Base-by-base conservation (phyloP, 2,888 invertebrate genomes). In the Ophion obscuratus region DNA sequence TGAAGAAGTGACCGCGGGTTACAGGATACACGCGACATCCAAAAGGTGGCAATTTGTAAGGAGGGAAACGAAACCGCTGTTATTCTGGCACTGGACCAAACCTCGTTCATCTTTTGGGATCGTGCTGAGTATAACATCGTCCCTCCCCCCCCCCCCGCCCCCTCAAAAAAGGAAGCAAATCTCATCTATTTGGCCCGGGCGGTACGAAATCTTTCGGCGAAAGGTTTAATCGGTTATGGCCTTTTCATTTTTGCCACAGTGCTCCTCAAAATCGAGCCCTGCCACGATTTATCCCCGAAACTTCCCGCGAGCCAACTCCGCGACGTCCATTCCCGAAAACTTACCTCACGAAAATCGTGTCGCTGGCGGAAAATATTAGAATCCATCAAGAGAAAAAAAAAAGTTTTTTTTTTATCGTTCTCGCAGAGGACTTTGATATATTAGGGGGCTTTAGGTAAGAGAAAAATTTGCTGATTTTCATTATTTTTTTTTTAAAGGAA, bases 41-140 rank as follows among this genome's bases (percentile, higher is more conserved):
- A 59, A 59, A 73, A 83, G 83, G 83, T 85, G 79, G 83, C 87
- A 79, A 87, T 87, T 87, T 84, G 81, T 83, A 84, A 83, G 75
- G 68, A 53, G 70, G 61, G 66, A 81, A 76, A 75, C 76, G 80
- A 79, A 87, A 76, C 81, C 70, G 62, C 11, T 61, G 36, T 36
- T 73, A 11, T 71, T 75, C 76, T 87, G 85, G 87, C 87, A 79
- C 47, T 36, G 53, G 62, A 81, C 83, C 87, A 87, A 85, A 79
- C 70, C 36, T 78, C 83, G 71, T 85, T 71, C 57, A 76, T 85
- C 75, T 74, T 68, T 44, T 47, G 61, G 6, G 53, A 40, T 67
- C 67, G 70, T 57, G 67, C 59, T 68, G 20, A 73, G 44, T 40
- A n/a, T 75, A 62, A 73, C 66, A 74, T 80, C 61, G 47, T 66